phyloP scores from a whole-genome alignment of 2,113 vertebrate genomes.

The Eonycteris spelaea region DNA sequence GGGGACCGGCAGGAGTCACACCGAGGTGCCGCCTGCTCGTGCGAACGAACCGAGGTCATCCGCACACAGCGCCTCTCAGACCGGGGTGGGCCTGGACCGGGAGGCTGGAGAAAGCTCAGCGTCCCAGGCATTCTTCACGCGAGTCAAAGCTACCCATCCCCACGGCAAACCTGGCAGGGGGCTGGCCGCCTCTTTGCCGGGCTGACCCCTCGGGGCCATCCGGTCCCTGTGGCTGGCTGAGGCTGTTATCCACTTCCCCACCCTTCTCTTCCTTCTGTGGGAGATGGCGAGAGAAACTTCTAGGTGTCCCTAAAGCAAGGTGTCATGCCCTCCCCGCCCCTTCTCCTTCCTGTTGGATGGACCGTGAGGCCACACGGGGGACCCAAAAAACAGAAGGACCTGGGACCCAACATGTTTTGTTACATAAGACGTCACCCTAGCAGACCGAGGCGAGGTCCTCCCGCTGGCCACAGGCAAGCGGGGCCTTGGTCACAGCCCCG shows the following conservation, averaged over 20 bases:
- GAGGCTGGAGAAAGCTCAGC: not conserved
- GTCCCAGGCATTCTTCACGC: rapidly evolving
- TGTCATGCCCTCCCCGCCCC: not conserved
- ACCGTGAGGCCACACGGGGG: not conserved
- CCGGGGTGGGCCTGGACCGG: not conserved
- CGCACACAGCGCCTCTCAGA: too few species aligned
- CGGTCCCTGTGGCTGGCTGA: too few species aligned
- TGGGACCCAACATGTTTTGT: not conserved
- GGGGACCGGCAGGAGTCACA: too few species aligned
- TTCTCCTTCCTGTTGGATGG: not conserved
- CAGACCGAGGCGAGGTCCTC: not conserved
- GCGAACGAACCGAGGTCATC: rapidly evolving
- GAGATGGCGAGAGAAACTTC: not conserved
- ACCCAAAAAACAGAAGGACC: not conserved
- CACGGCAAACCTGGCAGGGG: not conserved
- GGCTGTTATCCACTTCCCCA: too few species aligned
- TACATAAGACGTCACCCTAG: not conserved
- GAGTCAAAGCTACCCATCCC: not conserved
- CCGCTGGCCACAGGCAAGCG: rapidly evolving
- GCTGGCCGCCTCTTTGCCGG: not conserved
- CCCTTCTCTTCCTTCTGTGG: rapidly evolving
- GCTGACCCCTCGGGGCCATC: too few species aligned
- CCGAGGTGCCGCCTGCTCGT: not conserved
- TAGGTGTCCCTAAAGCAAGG: not conserved
- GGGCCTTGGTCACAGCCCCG: too few species aligned